A percentile compares a stretch with the other conserved stretches of the same genome.
phyloP scores from a whole-genome alignment of 2,797 vertebrate species.

The Enteromius viviparus region DNA sequence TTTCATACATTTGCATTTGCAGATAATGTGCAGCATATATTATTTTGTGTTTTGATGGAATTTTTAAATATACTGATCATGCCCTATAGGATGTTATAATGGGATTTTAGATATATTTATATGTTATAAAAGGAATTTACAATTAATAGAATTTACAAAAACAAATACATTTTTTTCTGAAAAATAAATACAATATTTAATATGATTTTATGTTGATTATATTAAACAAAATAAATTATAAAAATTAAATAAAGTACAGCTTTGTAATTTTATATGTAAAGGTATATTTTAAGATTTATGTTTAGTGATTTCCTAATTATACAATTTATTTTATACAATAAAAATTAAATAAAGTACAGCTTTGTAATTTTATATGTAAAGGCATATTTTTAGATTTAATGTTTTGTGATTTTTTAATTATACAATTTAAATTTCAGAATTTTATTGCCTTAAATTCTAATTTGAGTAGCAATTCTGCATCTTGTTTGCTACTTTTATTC shows the following conservation, averaged over 20 bases:
- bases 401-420: neutral
- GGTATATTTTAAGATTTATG: neutral
- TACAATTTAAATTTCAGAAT: neutral
- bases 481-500: neutral
- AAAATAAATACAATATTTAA: neutral
- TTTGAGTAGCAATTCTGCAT: neutral
- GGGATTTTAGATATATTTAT: neutral
- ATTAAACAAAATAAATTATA: neutral
- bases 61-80: neutral
- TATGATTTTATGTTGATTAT: neutral
- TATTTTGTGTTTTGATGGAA: neutral
- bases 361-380: neutral
- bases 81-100: neutral
- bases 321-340: neutral
- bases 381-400: neutral
- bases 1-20: too few species aligned
- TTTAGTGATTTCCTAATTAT: neutral
- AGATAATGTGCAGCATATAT: too few species aligned
- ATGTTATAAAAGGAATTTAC: neutral
- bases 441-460: neutral
- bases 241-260: neutral
- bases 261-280: neutral
- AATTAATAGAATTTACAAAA: neutral
- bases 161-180: neutral
- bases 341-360: neutral